Evolutionary conservation across 2,113 vertebrate species (phyloP).

Genomic region (Lonchura striata): DNA sequence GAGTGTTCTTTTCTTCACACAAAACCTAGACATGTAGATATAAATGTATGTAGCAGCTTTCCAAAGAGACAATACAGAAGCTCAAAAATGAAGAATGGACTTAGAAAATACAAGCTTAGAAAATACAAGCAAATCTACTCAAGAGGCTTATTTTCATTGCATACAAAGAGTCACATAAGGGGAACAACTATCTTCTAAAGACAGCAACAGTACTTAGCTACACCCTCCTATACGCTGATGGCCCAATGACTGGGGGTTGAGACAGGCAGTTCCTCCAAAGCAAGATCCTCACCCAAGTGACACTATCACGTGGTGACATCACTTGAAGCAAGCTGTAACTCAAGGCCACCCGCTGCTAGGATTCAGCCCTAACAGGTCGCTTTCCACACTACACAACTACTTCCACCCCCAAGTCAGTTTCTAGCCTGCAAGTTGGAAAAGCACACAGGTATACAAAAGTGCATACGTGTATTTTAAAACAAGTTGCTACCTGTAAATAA

Average conservation of each 20-base stretch:
- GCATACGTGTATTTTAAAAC: background rate
- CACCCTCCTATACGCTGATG: background rate
- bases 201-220: accelerated
- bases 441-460: background rate
- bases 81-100: background rate
- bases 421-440: background rate
- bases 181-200: background rate
- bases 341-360: background rate
- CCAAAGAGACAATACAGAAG: background rate
- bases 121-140: background rate
- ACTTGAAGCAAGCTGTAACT: background rate
- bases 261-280: background rate
- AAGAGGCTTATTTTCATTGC: background rate
- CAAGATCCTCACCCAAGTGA: background rate
- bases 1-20: background rate
- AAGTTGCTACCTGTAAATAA: background rate
- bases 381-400: background rate
- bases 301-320: background rate
- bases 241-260: background rate
- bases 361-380: background rate
- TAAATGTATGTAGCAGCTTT: background rate
- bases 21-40: background rate
- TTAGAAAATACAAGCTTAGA: background rate
- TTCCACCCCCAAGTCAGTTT: background rate
- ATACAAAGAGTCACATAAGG: background rate